Evolutionary conservation across 2,797 vertebrate genomes (phyloP).

Genomic region (Gallinago stenura): DNA sequence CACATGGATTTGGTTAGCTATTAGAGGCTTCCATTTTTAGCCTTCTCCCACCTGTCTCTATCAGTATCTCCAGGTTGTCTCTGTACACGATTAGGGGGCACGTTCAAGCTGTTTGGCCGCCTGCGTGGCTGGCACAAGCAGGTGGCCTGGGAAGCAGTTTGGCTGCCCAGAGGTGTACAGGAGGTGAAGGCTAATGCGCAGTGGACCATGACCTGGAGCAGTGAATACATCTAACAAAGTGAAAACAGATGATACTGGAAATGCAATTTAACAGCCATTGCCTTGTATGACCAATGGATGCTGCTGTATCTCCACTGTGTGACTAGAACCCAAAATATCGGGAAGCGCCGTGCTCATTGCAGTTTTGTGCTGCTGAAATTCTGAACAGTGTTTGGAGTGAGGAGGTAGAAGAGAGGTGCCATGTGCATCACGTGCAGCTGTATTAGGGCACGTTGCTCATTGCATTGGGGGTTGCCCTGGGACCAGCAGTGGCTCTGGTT

Average conservation of each 20-base stretch:
- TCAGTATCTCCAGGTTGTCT: background rate
- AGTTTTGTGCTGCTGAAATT: background rate
- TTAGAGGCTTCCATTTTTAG: background rate
- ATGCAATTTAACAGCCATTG: background rate
- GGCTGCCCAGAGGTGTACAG: background rate
- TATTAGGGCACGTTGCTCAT: background rate
- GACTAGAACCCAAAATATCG: background rate
- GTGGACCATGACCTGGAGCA: background rate
- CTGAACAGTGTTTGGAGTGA: background rate
- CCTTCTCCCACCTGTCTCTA: background rate
- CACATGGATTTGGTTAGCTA: background rate
- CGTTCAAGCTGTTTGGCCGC: background rate
- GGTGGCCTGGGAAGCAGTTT: background rate
- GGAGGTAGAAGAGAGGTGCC: background rate
- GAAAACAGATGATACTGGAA: background rate
- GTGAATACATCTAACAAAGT: background rate
- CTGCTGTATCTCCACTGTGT: background rate
- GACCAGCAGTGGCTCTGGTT: background rate
- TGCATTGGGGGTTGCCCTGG: background rate
- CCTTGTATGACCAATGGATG: background rate
- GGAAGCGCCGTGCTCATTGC: background rate
- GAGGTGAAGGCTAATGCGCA: background rate
- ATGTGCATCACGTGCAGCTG: too few relatives aligned
- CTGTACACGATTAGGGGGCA: fast-evolving
- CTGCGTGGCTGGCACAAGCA: background rate